A percentile compares a stretch with the other conserved stretches of the same genome.
phyloP scores from a whole-genome alignment of 2,113 vertebrate genomes.

The Eudyptes chrysolophus region DNA sequence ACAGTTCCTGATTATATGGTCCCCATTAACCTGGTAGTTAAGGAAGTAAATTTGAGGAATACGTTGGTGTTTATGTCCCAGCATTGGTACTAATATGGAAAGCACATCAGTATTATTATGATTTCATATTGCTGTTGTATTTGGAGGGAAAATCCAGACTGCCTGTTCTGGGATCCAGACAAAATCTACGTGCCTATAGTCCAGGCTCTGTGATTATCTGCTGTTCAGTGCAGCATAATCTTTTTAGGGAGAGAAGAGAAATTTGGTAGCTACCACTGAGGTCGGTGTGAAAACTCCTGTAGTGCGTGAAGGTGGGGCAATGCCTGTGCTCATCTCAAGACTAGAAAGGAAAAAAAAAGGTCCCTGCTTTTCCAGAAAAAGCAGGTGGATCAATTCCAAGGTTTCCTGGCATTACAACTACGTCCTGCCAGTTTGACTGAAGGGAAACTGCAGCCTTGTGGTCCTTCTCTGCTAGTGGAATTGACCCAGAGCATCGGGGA shows the following conservation, averaged over 20 bases:
- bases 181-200: neutral
- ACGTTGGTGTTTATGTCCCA: neutral
- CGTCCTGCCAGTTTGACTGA: neutral
- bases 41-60: neutral
- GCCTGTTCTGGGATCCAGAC: neutral
- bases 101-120: neutral
- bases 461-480: neutral
- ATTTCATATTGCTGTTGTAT: neutral
- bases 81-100: neutral
- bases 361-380: neutral
- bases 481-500: neutral
- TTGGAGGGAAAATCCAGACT: neutral
- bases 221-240: neutral
- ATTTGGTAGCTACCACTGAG: neutral
- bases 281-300: neutral
- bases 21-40: neutral
- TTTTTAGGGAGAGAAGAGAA: neutral
- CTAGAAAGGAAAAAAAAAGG: neutral
- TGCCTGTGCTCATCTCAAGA: neutral
- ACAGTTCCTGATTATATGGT: neutral
- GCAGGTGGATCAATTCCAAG: neutral
- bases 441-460: neutral
- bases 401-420: neutral
- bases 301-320: neutral
- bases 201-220: neutral